Conservation (phyloP, 2,888 invertebrate genomes). For the Globia sparganii region DNA sequence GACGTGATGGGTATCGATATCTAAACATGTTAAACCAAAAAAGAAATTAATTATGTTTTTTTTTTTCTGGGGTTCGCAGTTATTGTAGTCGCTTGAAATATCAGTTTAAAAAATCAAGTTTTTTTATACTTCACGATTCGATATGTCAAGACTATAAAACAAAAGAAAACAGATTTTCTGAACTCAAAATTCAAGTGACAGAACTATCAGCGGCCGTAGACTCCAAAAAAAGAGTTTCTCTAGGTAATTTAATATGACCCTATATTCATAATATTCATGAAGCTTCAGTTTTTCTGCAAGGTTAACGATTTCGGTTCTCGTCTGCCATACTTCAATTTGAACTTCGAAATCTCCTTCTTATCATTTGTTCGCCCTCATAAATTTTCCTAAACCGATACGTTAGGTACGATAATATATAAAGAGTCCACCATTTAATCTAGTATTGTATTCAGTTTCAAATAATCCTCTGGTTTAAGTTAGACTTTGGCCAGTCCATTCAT, state of each 20-base stretch:
- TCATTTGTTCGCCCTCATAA: neutral
- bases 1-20: too few species aligned
- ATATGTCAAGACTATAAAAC: neutral
- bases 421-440: neutral
- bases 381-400: neutral
- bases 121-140: neutral
- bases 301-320: neutral
- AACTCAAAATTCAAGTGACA: too few species aligned
- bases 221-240: too few species aligned
- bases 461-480: neutral
- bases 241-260: too few species aligned
- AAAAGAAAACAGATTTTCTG: neutral
- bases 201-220: too few species aligned
- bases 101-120: too few species aligned
- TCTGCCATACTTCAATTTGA: too few species aligned
- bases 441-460: constrained; percentile 17
- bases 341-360: neutral
- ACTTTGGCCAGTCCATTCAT: constrained; percentile 10
- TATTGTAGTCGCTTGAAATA: too few species aligned
- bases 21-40: too few species aligned
- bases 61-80: too few species aligned
- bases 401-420: neutral
- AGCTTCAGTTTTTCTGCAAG: neutral
- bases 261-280: neutral
- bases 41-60: too few species aligned